Evolutionary conservation across 2,888 invertebrate genomes (phyloP), one percentile per base, ranked within the genome.

Genomic region (Aphelenchoides bicaudatus): DNA sequence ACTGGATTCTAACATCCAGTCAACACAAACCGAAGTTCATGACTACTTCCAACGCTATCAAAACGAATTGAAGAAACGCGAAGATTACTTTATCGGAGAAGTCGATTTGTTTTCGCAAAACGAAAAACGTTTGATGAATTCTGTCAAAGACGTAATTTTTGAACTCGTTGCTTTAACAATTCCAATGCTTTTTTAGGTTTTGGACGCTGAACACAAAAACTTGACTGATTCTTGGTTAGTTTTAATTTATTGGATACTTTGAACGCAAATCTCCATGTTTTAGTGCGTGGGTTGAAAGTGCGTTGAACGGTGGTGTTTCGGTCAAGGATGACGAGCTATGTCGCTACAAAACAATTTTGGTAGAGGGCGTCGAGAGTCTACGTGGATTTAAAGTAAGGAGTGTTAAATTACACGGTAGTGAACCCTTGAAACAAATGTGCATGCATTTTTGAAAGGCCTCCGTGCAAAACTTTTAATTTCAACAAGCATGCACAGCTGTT

Each of bases 171-270:
- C 25, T 23, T 58, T 13, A 25, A 16, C 37, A 16, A 48, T 31
- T 28, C 31, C 21, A 21, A 23, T 71, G n/a, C n/a, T n/a, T n/a
- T n/a, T n/a, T n/a, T n/a, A n/a, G n/a, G n/a, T n/a, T 82, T 84
- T 96, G 73, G 92, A 93, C 80, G 86, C 88, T 80, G 96, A 98
- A 83, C 88, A 93, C 79, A 86, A 88, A 70, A 96, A 94, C 82
- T 91, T 96, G 76, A 86, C 88, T 79, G 91, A 92, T 80, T 96
- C 94, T 82, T 93, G 93, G n/a, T n/a, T n/a, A n/a, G n/a, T n/a
- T n/a, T n/a, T n/a, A n/a, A n/a, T n/a, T n/a, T n/a, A n/a, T n/a
- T n/a, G n/a, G n/a, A n/a, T n/a, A n/a, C n/a, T n/a, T n/a, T n/a
- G n/a, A n/a, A n/a, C n/a, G n/a, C n/a, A n/a, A n/a, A n/a, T n/a